phyloP scores from a whole-genome alignment of 1,140 invertebrate species.

The Parasteatoda tepidariorum region DNA sequence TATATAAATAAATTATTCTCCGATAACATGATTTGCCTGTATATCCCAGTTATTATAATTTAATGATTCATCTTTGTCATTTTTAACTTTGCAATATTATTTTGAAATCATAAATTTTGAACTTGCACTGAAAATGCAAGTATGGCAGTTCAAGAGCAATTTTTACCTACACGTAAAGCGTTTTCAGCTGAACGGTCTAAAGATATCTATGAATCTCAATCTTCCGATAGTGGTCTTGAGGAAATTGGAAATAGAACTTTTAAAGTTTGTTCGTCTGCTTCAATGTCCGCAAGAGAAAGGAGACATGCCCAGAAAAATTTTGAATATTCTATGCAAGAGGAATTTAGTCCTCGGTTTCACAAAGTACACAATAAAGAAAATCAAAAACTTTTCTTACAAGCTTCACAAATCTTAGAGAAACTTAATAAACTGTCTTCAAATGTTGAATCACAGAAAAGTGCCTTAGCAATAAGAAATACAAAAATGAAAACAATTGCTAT shows the following conservation, averaged over 20 bases:
- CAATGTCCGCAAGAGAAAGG: slow-evolving; percentile 2
- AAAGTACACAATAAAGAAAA: slow-evolving; percentile 1
- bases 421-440: slow-evolving; percentile 10
- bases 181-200: slow-evolving; percentile 20
- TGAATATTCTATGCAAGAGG: not conserved
- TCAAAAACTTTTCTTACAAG: slow-evolving; percentile 22
- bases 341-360: slow-evolving; percentile 4
- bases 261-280: slow-evolving; percentile 17
- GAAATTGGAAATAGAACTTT: not conserved
- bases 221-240: not conserved
- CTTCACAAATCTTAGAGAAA: slow-evolving; percentile 38
- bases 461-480: not conserved
- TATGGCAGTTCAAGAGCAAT: no score
- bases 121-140: no score
- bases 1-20: no score
- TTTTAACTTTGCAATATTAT: no score
- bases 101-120: no score
- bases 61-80: no score
- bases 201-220: not conserved
- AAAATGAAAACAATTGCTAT: slow-evolving; percentile 6
- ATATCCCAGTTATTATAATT: no score
- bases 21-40: no score
- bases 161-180: slow-evolving; percentile 2
- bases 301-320: not conserved
- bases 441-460: not conserved